Conservation (phyloP, 2,113 vertebrate species). For the Plotosus lineatus region DNA sequence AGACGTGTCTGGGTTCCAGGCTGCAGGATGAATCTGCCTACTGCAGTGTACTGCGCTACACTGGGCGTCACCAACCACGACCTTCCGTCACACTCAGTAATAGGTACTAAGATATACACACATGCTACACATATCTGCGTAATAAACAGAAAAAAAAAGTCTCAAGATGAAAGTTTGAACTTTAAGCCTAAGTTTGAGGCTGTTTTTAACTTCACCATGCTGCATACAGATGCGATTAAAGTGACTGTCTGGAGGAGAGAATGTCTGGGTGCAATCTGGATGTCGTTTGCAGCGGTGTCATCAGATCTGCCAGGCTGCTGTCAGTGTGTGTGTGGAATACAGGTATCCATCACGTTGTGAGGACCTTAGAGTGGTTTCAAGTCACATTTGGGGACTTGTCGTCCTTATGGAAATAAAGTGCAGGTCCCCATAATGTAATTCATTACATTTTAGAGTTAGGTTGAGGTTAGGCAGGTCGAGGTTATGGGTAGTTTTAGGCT, state of each 20-base stretch:
- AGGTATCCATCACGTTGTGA: too few species aligned
- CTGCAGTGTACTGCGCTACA: too few species aligned
- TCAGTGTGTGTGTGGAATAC: conserved; percentile 1
- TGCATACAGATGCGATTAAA: conserved; percentile 14
- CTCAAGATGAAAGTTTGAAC: not conserved
- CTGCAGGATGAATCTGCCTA: not conserved
- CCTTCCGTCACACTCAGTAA: not conserved
- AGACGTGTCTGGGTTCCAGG: not conserved
- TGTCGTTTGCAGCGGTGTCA: conserved; percentile 44
- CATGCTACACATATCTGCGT: too few species aligned
- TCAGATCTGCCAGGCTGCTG: conserved; percentile 50
- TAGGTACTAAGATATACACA: not conserved
- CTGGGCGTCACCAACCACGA: too few species aligned
- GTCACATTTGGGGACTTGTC: too few species aligned
- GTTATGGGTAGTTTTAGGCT: too few species aligned
- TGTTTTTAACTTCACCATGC: not conserved
- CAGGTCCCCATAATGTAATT: too few species aligned
- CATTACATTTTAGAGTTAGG: too few species aligned
- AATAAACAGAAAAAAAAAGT: too few species aligned
- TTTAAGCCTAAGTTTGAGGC: not conserved
- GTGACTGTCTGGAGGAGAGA: conserved; percentile 46
- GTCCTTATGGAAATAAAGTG: too few species aligned
- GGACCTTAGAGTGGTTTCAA: too few species aligned
- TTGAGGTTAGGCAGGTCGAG: too few species aligned
- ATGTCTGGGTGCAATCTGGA: conserved; percentile 50